These are phyloP conservation scores for Hydrozoanthus tunicans DNA, from an alignment of 64 coral and sea anemone species.

Conservation along the genomic window DNA sequence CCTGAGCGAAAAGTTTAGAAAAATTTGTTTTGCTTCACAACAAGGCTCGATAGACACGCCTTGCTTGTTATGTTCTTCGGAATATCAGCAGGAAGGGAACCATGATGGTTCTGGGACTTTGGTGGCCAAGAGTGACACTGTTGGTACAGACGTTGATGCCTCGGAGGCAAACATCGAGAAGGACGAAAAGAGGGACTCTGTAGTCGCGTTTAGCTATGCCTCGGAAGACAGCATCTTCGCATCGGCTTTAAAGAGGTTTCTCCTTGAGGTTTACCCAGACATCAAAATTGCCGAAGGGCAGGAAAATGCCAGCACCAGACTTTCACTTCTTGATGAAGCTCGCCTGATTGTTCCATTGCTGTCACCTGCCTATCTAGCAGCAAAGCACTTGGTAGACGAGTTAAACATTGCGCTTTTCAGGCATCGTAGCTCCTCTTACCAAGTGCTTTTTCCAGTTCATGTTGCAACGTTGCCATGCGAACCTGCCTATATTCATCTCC, in stretches of 20 bases:
- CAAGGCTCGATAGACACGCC: not conserved
- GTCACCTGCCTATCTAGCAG: conserved; percentile 61
- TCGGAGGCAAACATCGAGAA: not conserved
- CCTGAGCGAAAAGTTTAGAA: conserved; percentile 58
- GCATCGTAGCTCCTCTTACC: conserved; percentile 51
- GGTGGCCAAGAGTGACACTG: not conserved
- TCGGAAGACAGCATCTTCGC: conserved; percentile 53
- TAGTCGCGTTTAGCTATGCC: conserved; percentile 71
- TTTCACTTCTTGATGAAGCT: conserved; percentile 62
- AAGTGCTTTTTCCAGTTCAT: conserved; percentile 62
- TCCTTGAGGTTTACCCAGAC: conserved; percentile 47
- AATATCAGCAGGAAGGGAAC: not conserved
- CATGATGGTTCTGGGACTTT: not conserved
- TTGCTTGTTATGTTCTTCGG: not conserved
- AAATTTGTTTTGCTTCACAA: conserved; percentile 34
- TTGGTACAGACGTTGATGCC: not conserved
- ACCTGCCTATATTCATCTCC: conserved; percentile 71
- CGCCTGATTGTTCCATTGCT: conserved; percentile 63
- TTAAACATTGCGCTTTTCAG: conserved; percentile 80
- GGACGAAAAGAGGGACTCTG: conserved; percentile 10
- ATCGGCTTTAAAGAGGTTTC: conserved; percentile 62
- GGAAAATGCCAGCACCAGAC: conserved; percentile 53
- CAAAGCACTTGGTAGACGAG: conserved; percentile 77
- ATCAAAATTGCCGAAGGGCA: conserved; percentile 54
- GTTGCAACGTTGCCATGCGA: conserved; percentile 46